Percentiles rank a stretch among this genome's conserved stretches.
Conservation (phyloP, 23 tunicate species). For the Halocynthia aurantium region DNA sequence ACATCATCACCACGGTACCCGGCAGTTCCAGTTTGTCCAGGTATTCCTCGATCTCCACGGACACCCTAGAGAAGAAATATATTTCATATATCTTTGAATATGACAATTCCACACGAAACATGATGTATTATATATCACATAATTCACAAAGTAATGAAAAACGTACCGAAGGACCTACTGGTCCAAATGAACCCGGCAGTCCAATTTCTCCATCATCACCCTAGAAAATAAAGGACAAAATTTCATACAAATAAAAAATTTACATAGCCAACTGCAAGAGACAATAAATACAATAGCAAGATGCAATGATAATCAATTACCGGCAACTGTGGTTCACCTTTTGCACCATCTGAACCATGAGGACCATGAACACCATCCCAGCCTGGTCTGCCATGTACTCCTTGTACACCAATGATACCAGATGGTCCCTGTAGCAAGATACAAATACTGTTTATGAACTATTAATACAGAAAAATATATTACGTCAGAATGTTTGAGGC, state of each 20-base stretch:
- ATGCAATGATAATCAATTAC: no score
- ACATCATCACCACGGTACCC: not conserved
- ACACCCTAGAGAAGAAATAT: not conserved
- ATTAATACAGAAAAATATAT: not conserved
- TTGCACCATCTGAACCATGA: constrained; percentile 14
- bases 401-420: constrained; percentile 4
- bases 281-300: no score
- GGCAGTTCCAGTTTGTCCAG: not conserved
- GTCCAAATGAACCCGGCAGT: no score
- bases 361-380: constrained; percentile 18
- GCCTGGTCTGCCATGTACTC: constrained; percentile 17
- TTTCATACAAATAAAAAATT: no score
- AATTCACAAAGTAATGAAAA: no score
- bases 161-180: no score
- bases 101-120: no score
- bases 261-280: no score
- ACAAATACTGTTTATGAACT: not conserved
- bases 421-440: constrained; percentile 3
- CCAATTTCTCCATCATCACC: no score
- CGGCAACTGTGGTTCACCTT: not conserved
- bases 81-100: no score
- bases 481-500: not conserved
- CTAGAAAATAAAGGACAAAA: no score
- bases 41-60: constrained; percentile 2
- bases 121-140: no score